Conservation (phyloP, 2,797 vertebrate genomes). For the Pseudomugil gertrudae region DNA sequence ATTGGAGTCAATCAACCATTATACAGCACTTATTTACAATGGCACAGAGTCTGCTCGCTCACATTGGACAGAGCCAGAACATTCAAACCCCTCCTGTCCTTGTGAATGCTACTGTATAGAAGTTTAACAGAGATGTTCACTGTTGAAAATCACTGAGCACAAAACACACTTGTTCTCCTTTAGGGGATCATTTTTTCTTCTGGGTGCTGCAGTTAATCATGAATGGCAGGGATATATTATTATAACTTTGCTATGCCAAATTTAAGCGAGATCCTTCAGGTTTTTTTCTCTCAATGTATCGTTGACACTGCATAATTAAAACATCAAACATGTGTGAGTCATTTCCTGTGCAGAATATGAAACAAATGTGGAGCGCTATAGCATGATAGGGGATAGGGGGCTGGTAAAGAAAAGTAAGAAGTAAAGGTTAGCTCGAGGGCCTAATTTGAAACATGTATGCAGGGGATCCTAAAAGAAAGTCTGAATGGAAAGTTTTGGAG, state of each 20-base stretch:
- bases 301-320: constrained; percentile 73
- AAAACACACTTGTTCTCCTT: constrained; percentile 62
- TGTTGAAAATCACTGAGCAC: constrained; percentile 31
- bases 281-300: constrained; percentile 53
- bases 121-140: constrained; percentile 46
- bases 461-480: constrained; percentile 26
- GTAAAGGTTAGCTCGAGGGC: constrained; percentile 40
- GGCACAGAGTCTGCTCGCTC: constrained; percentile 49
- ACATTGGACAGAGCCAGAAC: constrained; percentile 37
- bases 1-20: constrained; percentile 51
- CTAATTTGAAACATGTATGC: constrained; percentile 72
- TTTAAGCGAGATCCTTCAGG: constrained; percentile 27
- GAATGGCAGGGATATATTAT: constrained; percentile 65
- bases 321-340: constrained; percentile 75
- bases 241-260: constrained; percentile 54
- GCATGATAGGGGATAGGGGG: constrained; percentile 29
- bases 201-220: constrained; percentile 61
- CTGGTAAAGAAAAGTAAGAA: constrained; percentile 22
- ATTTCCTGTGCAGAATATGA: constrained; percentile 78
- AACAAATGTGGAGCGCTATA: constrained; percentile 71
- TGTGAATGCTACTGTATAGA: constrained; percentile 20
- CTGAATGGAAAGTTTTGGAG: constrained; percentile 20
- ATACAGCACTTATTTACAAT: constrained; percentile 37
- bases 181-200: constrained; percentile 28
- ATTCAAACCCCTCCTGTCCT: constrained; percentile 32